Evolutionary conservation across 1,140 invertebrate genomes (phyloP), one percentile per base, ranked within the genome.

Genomic region (Zaprionus inermis): DNA sequence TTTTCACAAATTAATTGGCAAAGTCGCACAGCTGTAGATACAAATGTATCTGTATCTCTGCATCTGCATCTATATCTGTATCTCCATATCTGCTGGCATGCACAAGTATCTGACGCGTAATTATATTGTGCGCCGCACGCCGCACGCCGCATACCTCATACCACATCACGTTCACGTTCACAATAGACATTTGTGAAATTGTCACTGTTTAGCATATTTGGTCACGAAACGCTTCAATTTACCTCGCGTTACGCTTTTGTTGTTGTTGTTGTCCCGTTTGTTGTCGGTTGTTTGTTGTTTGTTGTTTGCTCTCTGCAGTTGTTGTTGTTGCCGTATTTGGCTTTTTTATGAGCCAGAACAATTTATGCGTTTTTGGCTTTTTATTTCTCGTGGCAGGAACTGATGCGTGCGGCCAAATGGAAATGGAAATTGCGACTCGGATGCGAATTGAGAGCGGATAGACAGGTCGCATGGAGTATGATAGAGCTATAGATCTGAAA

Each of bases 1-100:
- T 89, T 88, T 88, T 88, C 84, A 83, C 83, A 84, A 89, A 88
- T 88, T 83, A 88, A 88, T 89, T 88, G 77, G 84, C 84, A 89
- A 89, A 78, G 58, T 76, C 56, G 63, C 65, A 51, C 57, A 72
- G 51, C 67, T 52, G 70, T 61, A 78, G 76, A 82, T 79, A 84
- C 81, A 82, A 76, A 72, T 73, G 79, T 79, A 81, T 79, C 79
- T 81, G 60, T 58, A 60, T 57, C 28, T 57, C 28, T 58, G 22
- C 46, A 32, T 18, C 18, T 32, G 20, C 51, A 30, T 32, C 38
- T 68, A 11, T 22, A 22, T 24, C 54, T 34, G 16, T 44, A 44
- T 44, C 38, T 44, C 44, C 51, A 56, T 72, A 60, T 61, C 46
- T n/a, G 64, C 54, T 56, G 52, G 49, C 63, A n/a, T n/a, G n/a